Base-by-base conservation (phyloP, 2,113 vertebrate genomes). In the Corythaixoides concolor region DNA sequence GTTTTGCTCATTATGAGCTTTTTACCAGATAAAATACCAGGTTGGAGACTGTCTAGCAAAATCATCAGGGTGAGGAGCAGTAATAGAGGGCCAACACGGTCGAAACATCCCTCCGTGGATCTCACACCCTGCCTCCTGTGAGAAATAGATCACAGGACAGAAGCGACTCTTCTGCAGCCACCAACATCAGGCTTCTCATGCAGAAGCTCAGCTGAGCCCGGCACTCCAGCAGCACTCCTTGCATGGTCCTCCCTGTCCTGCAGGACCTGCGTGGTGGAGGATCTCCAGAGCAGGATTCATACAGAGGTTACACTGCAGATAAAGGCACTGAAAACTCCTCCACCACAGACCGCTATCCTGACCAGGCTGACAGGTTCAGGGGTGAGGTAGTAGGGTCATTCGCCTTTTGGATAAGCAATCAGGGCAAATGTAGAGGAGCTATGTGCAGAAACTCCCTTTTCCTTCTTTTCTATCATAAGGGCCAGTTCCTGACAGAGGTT, bases 71-170 rank as follows among this genome's bases (percentile, higher is more conserved):
- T 41, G 22, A 56, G 45, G 58, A 32, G 78, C 5, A 4, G 24
- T 24, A 56, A n/a, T 0, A 30, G 27, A 37, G 13, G 16, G 21
- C 9, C 17, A 15, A 9, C 6, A 21, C 1, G 6, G 18, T 45
- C 75, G 32, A 68, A 81, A 41, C 30, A 39, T n/a, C 35, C 41
- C 16, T 39, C 37, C 26, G 12, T 11, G 62, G 15, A 35, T 70
- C 69, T 47, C 23, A 26, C 9, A 14, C 0, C 0, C 49, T 47
- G 32, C 49, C 20, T 74, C 23, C 23, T 33, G 11, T 8, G 32
- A n/a, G 14, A 69, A 14, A 16, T 12, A 14, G 32, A 32, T 15
- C 4, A 2, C 49, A 47, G 49, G 50, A 24, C n/a, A 68, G 43
- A 58, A 47, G 49, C 0, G 1, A 14, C 12, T 45, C 41, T 70